Conservation (phyloP, 1,140 invertebrate genomes). For the Dufourea novaeangliae region DNA sequence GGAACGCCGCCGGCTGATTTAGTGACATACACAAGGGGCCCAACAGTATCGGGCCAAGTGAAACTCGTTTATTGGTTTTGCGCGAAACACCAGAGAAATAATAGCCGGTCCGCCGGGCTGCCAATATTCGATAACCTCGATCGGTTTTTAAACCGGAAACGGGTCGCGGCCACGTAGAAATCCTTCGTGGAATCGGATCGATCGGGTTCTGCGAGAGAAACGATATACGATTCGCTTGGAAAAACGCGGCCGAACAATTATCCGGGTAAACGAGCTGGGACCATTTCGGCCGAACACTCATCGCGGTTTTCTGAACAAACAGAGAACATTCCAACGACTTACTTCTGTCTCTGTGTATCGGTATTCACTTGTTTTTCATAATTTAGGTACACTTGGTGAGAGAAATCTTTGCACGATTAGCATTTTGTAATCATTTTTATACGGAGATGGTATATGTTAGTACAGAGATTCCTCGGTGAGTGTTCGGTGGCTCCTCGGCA, state of each 20-base stretch:
- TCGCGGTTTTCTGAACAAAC: slow-evolving; percentile 1
- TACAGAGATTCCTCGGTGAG: too few species aligned
- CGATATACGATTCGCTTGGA: slow-evolving; percentile 9
- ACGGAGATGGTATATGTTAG: too few species aligned
- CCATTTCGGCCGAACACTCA: slow-evolving; percentile 60
- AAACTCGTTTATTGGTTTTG: slow-evolving; percentile 51
- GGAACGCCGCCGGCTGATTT: slow-evolving; percentile 49
- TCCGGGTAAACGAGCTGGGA: slow-evolving; percentile 45
- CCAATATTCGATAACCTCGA: slow-evolving; percentile 57
- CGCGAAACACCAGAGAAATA: slow-evolving; percentile 50
- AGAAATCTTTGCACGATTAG: too few species aligned
- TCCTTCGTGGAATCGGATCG: slow-evolving; percentile 41
- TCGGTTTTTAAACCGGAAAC: slow-evolving; percentile 33
- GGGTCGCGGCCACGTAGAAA: slow-evolving; percentile 1
- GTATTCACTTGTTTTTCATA: too few species aligned
- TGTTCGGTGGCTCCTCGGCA: too few species aligned
- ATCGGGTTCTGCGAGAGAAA: slow-evolving; percentile 31
- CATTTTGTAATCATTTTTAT: too few species aligned
- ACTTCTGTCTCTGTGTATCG: slow-evolving; percentile 33
- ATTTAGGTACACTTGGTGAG: too few species aligned
- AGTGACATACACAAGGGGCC: slow-evolving; percentile 32
- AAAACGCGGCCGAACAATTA: slow-evolving; percentile 59
- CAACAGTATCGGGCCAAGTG: slow-evolving; percentile 18
- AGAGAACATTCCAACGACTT: slow-evolving; percentile 7
- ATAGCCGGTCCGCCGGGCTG: slow-evolving; percentile 49